A percentile compares a stretch with the other conserved stretches of the same genome.
Evolutionary conservation across 2,797 vertebrate genomes (phyloP).

Genomic region (Urocyon cinereoargenteus): DNA sequence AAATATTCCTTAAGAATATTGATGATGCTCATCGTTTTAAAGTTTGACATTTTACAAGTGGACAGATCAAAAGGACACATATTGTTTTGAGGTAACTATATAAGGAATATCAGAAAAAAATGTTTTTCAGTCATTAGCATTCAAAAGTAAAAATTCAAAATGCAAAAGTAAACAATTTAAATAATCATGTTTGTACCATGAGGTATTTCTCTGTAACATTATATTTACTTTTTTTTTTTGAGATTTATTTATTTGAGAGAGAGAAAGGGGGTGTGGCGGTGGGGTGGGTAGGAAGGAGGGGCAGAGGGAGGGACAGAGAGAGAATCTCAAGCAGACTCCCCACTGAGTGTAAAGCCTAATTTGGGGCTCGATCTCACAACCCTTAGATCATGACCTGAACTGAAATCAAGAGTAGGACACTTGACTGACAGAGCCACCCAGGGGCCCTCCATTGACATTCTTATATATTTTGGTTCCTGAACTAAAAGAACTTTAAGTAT

Average conservation of each 20-base stretch:
- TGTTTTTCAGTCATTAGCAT: neutral
- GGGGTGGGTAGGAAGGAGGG: too few species aligned
- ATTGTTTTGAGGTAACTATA: neutral
- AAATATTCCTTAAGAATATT: neutral
- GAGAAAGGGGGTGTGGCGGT: too few species aligned
- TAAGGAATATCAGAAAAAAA: neutral
- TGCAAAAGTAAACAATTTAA: conserved; percentile 12
- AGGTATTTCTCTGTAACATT: neutral
- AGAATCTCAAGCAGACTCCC: neutral
- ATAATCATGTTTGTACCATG: neutral
- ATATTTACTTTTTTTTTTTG: neutral
- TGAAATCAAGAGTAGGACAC: neutral
- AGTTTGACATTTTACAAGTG: neutral
- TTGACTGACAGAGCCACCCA: neutral
- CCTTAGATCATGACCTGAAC: neutral
- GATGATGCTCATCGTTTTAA: neutral
- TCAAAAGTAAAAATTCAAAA: neutral
- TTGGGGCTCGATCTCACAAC: neutral
- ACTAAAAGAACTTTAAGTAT: neutral
- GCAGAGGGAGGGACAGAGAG: neutral
- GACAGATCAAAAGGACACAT: neutral
- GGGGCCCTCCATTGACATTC: neutral
- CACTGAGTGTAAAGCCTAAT: neutral
- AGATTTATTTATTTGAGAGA: neutral
- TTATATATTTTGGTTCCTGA: neutral